These are phyloP conservation scores for Phylloscopus trochiloides DNA, from an alignment of 2,113 vertebrate species.

Conservation along the genomic window DNA sequence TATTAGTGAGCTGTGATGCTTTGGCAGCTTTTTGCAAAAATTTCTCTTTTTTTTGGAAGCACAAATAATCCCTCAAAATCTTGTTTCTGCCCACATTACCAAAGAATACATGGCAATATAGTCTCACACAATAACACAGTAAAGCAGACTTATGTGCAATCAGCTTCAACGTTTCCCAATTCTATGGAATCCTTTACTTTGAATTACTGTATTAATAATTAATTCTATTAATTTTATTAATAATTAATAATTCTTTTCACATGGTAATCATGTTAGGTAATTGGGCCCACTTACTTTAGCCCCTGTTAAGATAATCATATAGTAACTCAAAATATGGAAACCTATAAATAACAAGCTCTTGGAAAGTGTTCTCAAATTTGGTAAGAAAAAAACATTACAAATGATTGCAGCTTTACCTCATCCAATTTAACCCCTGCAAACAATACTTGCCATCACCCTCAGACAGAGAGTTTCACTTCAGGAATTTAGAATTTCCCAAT, in stretches of 20 bases:
- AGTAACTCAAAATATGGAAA: not conserved
- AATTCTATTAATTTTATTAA: not conserved
- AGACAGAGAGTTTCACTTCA: not conserved
- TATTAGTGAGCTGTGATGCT: not conserved
- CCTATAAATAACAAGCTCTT: not conserved
- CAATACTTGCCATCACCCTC: not conserved
- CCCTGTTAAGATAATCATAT: not conserved
- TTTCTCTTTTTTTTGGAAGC: rapidly evolving
- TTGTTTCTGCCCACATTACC: not conserved
- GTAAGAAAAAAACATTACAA: not conserved
- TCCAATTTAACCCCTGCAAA: not conserved
- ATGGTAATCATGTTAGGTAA: not conserved
- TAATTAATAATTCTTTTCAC: not conserved
- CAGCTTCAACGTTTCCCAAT: not conserved
- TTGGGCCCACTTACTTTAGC: not conserved
- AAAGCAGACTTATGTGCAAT: not conserved
- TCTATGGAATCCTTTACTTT: not conserved
- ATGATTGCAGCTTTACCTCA: not conserved
- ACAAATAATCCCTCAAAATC: not conserved
- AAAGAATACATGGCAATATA: not conserved
- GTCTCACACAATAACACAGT: not conserved
- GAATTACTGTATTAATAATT: not conserved
- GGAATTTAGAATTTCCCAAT: not conserved
- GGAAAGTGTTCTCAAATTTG: not conserved
- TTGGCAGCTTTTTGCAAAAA: not conserved